A percentile compares a stretch with the other conserved stretches of the same genome.
Evolutionary conservation across 2,797 vertebrate genomes (phyloP).

Genomic region (Sebastes iracundus): DNA sequence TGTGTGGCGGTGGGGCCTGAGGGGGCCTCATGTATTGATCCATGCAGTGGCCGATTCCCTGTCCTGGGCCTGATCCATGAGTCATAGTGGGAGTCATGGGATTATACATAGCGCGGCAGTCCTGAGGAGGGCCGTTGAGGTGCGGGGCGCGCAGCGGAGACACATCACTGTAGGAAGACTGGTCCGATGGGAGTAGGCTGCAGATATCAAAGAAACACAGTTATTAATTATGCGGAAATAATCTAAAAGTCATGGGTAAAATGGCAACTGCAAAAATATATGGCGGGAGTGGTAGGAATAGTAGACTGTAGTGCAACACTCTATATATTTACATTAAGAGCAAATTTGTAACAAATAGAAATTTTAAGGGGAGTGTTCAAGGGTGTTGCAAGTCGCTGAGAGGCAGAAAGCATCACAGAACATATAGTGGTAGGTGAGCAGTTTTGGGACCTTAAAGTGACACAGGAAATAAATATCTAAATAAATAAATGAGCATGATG

Average conservation of each 20-base stretch:
- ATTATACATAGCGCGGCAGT: slow-evolving; percentile 88
- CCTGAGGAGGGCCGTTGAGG: slow-evolving; percentile 72
- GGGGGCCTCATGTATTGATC: slow-evolving; percentile 91
- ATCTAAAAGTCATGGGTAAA: background rate
- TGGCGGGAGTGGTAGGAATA: background rate
- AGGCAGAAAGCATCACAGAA: background rate
- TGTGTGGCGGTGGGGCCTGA: slow-evolving; percentile 80
- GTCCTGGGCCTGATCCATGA: slow-evolving; percentile 75
- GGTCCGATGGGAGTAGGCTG: slow-evolving; percentile 77
- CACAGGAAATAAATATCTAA: background rate
- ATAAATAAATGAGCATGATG: too few relatives aligned
- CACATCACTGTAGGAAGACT: slow-evolving; percentile 80
- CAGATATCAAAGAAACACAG: background rate
- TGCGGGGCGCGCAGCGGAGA: slow-evolving; percentile 70
- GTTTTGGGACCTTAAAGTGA: background rate
- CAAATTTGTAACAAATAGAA: background rate
- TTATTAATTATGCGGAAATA: background rate
- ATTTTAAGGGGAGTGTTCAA: background rate
- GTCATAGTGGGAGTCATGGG: slow-evolving; percentile 82
- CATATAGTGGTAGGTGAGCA: background rate
- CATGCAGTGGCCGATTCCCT: slow-evolving; percentile 81
- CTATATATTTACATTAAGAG: background rate
- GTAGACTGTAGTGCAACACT: background rate
- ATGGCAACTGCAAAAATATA: rapidly evolving
- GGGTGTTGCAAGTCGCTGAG: background rate